Base-by-base conservation (phyloP, 2,797 vertebrate species). In the Lagorchestes hirsutus region DNA sequence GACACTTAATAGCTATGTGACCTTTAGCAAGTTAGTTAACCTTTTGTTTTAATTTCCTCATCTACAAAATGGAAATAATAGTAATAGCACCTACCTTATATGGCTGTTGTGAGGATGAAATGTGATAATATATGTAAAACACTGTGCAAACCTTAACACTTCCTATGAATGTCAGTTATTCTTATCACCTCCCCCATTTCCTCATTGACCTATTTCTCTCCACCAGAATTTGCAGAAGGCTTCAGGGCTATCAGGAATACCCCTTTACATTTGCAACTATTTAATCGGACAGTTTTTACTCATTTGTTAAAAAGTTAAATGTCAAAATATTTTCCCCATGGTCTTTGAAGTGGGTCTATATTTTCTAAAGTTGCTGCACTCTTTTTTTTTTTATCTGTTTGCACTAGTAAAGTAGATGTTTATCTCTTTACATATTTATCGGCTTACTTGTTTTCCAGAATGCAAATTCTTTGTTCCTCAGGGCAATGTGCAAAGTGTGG, bases 401-500 rank as follows among this genome's bases (percentile, higher is more conserved):
- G 9, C 74, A 50, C 40, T 4, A 46, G 9, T 87, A 46, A 50
- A 24, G 46, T 82, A 46, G 40, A 50, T 87, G 40, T 87, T 50
- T 3, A 46, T 87, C 9, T 50, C 22, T 87, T 74, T 74, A 87
- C 22, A 27, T 27, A 46, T 8, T 82, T 46, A 82, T 6, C 3
- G 2, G 13, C 40, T 9, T 94, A 5, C 93, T 59, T 96, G 6
- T 96, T 97, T 95, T 56, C 93, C 13, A 95, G 94, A n/a, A 87
- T 46, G 91, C 34, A 57, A n/a, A 93, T 96, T 54, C 92, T 13
- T 34, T 57, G 24, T 2, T 90, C 54, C 87, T 90, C 93, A 95
- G 50, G 55, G 93, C 27, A 29, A 50, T 93, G 50, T 92, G 22
- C 90, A 40, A 95, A 96, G 97, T 55, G 56, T 91, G 74, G 14